These are phyloP conservation scores for Psittacula derbiana DNA, from an alignment of 2,797 vertebrate species.

Conservation along the genomic window DNA sequence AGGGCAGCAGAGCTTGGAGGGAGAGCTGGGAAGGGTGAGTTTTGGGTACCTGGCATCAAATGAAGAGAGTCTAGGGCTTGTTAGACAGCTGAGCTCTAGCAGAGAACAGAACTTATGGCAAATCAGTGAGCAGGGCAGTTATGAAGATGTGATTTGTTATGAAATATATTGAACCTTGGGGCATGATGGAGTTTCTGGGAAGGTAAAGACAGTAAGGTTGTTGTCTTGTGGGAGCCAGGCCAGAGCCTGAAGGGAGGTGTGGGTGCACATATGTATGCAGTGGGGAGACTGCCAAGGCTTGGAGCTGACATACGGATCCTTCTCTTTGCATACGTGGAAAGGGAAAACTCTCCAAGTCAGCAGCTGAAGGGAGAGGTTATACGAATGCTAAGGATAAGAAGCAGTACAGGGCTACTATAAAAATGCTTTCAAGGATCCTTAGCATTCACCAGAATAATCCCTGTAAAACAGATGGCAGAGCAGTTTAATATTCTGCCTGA, in stretches of 20 bases:
- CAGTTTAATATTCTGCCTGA: background rate
- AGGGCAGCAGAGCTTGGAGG: background rate
- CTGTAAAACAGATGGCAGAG: constrained; percentile 56
- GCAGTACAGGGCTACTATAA: background rate
- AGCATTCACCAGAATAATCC: constrained; percentile 14
- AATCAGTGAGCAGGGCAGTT: background rate
- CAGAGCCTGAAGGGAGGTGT: background rate
- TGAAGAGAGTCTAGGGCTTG: background rate
- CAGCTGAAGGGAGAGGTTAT: background rate
- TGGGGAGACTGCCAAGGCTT: background rate
- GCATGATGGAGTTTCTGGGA: background rate
- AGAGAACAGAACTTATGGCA: background rate
- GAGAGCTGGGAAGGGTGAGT: background rate
- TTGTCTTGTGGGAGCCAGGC: background rate
- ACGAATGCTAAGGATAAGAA: background rate
- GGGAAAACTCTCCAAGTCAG: background rate
- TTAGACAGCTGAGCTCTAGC: background rate
- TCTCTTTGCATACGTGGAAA: background rate
- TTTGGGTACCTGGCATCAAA: background rate
- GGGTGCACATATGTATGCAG: background rate
- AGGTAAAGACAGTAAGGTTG: background rate
- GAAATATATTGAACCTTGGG: background rate
- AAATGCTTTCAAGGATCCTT: constrained; percentile 44
- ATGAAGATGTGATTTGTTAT: background rate
- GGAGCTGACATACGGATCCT: background rate